Percentiles rank a stretch among this genome's conserved stretches.
phyloP scores from a whole-genome alignment of 2,113 vertebrate species.

The Balaeniceps rex region DNA sequence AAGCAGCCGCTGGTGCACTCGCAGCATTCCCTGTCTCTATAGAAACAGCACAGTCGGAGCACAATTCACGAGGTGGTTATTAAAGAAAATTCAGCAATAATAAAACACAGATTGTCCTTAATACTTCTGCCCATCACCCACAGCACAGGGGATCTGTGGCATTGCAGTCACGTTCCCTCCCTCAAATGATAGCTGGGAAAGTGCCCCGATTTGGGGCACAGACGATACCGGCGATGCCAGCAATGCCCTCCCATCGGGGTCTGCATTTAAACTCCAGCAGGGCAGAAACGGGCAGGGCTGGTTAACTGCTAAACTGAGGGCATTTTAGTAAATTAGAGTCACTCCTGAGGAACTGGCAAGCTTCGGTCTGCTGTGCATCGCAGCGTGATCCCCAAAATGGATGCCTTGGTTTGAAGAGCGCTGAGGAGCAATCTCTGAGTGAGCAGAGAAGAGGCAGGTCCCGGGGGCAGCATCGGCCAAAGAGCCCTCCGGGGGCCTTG shows the following conservation, averaged over 20 bases:
- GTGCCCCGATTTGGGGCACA: neutral
- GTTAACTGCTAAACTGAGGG: neutral
- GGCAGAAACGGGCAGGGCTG: neutral
- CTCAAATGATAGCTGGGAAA: neutral
- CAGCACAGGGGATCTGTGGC: neutral
- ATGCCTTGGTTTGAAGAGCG: neutral
- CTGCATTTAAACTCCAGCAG: neutral
- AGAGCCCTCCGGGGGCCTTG: neutral
- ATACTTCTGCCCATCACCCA: neutral
- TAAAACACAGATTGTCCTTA: neutral
- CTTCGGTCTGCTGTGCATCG: accelerated
- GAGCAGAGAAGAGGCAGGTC: neutral
- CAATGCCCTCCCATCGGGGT: neutral
- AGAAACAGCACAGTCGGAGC: neutral
- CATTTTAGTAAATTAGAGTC: neutral
- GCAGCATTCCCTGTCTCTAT: neutral
- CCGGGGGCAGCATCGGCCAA: accelerated
- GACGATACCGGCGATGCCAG: neutral
- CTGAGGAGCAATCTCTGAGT: neutral
- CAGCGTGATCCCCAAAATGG: neutral
- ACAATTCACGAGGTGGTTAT: neutral
- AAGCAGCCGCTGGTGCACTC: accelerated
- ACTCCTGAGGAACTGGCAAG: neutral
- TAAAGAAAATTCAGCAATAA: neutral
- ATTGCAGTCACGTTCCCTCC: neutral